Base-by-base conservation (phyloP, 2,888 invertebrate genomes). In the Ochlodes sylvanus region DNA sequence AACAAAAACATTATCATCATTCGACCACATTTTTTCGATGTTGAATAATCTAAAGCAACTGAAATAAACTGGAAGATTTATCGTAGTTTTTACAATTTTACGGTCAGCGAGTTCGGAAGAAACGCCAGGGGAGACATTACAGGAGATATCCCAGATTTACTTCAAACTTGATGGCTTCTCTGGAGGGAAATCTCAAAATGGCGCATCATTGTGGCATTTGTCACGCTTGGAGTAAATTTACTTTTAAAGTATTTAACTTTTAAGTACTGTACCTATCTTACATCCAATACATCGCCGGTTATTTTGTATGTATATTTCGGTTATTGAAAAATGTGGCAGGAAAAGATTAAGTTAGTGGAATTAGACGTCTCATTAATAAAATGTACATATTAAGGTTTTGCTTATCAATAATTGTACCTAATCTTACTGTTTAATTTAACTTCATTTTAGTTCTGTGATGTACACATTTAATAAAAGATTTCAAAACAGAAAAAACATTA, bases 61-160 rank as follows among this genome's bases (percentile, higher is more conserved):
- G 81, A 84, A 74, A 73, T 69, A 81, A 83, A 82, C 79, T 82
- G 77, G 79, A 81, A 86, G 89, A 91, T 91, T 90, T 92, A 90
- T 91, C 82, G 85, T 86, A 90, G 90, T 92, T 91, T 90, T 92
- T 90, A 90, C 90, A 91, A 92, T 92, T 91, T 92, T 91, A 90
- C 90, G 92, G 90, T 90, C 89, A 88, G 86, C 84, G 90, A 83
- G 87, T 88, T 87, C 85, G 85, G 84, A 81, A 81, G 81, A 80
- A 78, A 84, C 79, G 83, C 83, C 88, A 77, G 75, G 90, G 91
- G 90, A 91, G 85, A 86, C 90, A 89, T 91, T 90, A 89, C 84
- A 76, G 81, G 81, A 86, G 88, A 89, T 90, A 89, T 89, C 88
- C 80, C 86, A 89, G 90, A 90, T 89, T 91, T 89, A 90, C 90